Evolutionary conservation across 2,888 invertebrate species (phyloP), one percentile per base, ranked within the genome.

Genomic region (Malacosoma neustria): DNA sequence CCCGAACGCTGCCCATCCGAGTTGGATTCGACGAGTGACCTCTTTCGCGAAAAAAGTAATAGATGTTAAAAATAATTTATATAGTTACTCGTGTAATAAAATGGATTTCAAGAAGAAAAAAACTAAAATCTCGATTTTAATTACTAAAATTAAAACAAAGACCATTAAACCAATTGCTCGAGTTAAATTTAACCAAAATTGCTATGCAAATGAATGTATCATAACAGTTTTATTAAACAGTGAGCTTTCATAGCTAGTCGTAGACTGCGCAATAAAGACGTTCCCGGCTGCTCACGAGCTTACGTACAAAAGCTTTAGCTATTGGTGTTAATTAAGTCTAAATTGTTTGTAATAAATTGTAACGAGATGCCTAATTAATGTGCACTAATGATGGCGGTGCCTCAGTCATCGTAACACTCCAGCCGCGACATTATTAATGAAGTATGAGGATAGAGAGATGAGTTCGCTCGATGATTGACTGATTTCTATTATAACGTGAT

Each of bases 331-430:
- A 64, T 63, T 57, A 59, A 61, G 55, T 54, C 54, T 50, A 57
- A 61, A 61, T 60, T 56, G 54, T 45, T 38, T 47, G 50, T 49
- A 50, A 57, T 65, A 62, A 62, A 61, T 62, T 56, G 57, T 54
- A 61, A 62, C 51, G 44, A 46, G 51, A 59, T 38, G 38, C 41
- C 45, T 51, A 51, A 57, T 59, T 52, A 55, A 49, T 51, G 47
- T 49, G 38, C 40, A 34, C 51, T 54, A 46, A 39, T 38, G 40
- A 43, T 41, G 39, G 39, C 32, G 46, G 47, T 48, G 48, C 44
- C 47, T 46, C 40, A 40, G 38, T 39, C 50, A 50, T 51, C 52
- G 50, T 9, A 46, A 39, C 37, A 33, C 35, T 43, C 30, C 33
- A 22, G 7, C 3, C 9, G 11, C 3, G 14, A 15, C 15, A 7